A percentile compares a stretch with the other conserved stretches of the same genome.
These are phyloP conservation scores for Automeris io DNA, from an alignment of 2,888 invertebrate genomes.

Conservation along the genomic window DNA sequence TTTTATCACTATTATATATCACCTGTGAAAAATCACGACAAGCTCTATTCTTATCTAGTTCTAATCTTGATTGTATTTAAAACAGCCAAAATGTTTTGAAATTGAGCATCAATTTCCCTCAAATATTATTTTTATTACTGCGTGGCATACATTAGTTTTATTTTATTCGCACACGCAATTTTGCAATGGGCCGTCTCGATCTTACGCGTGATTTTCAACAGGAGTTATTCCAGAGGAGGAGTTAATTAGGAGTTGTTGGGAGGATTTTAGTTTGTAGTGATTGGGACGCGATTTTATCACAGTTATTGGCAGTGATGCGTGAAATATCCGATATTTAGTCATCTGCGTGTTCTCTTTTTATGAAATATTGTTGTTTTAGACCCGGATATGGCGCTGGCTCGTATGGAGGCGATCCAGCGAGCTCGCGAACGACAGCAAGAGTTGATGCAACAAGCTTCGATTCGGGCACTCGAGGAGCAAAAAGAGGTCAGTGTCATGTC, in stretches of 20 bases:
- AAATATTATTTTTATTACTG: no score
- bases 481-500: conserved; percentile 33
- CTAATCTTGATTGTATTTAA: no score
- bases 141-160: no score
- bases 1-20: no score
- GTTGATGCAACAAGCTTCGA: conserved; percentile 36
- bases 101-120: no score
- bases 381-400: conserved; percentile 43
- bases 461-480: conserved; percentile 36
- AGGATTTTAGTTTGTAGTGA: not conserved
- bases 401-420: conserved; percentile 52
- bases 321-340: not conserved
- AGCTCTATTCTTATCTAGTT: no score
- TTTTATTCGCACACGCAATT: no score
- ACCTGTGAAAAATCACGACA: no score
- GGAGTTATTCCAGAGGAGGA: no score
- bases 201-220: no score
- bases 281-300: not conserved
- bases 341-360: not conserved
- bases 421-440: conserved; percentile 52
- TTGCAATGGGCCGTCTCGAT: no score
- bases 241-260: not conserved
- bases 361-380: conserved; percentile 25
- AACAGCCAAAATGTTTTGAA: no score
- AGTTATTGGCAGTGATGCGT: not conserved